Evolutionary conservation across 2,797 vertebrate genomes (phyloP), one percentile per base, ranked within the genome.

Genomic region (Urocyon cinereoargenteus): DNA sequence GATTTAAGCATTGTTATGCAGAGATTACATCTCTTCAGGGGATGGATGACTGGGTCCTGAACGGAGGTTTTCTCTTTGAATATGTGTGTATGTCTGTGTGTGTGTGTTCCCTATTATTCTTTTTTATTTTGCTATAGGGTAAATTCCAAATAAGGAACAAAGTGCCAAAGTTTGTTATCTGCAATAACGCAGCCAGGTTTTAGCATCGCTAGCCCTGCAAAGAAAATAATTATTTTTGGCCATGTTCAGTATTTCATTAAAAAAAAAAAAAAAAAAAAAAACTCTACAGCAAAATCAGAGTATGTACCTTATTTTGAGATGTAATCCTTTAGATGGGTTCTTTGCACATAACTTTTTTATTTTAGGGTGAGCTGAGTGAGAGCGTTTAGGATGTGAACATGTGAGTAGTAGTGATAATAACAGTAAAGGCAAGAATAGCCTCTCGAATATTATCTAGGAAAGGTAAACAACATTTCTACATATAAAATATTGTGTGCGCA

Each of bases 1-100:
- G 95, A 97, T 98, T 98, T 98, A 98, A 98, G 72, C 83, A 98
- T 97, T 98, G 62, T 97, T 98, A 89, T 18, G 59, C 28, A 90
- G 49, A 97, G 96, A 97, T 98, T 97, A 97, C 91, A 97, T 98
- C 97, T 98, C 91, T 98, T 98, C 90, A 53, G 94, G 95, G 57
- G 53, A 97, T 86, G 68, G 66, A 88, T 94, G 64, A 24, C 12
- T 79, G 95, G 91, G 59, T 84, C 97, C 83, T 92, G 73, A 83
- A 19, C 93, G 62, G 86, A 96, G 78, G 15, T n/a, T 94, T 61
- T 95, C 57, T 86, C 70, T 97, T 87, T 8, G 49, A 93, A 62
- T 91, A 75, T 92, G 93, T 91, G 88, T 90, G 83, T 96, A 87
- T 90, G 72, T 96, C 62, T 91, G 45, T 93, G 61, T 81, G 12